phyloP scores from a whole-genome alignment of 1,140 invertebrate genomes.

The Onthophagus taurus region DNA sequence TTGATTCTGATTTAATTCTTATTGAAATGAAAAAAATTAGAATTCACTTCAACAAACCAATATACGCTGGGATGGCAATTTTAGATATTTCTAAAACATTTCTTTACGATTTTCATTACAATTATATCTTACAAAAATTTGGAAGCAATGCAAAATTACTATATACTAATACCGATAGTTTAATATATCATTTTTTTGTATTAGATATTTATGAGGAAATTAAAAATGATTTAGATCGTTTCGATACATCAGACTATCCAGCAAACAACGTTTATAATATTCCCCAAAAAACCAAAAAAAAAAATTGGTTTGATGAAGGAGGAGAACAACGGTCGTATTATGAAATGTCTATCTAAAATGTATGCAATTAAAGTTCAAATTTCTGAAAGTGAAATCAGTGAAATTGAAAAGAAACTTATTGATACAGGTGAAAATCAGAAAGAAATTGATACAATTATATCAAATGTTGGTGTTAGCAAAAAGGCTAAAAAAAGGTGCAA shows the following conservation, averaged over 20 bases:
- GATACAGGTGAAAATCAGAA: background rate
- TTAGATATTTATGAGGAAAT: constrained; percentile 22
- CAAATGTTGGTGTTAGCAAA: background rate
- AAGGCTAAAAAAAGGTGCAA: too few relatives aligned
- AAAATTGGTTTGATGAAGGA: constrained; percentile 43
- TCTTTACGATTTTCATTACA: constrained; percentile 18
- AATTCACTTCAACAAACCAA: constrained; percentile 20
- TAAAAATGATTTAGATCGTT: constrained; percentile 17
- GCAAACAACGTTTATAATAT: constrained; percentile 27
- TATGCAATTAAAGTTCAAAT: constrained; percentile 29
- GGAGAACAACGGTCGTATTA: constrained; percentile 36
- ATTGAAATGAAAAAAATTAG: constrained; percentile 21
- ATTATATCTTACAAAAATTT: constrained; percentile 20
- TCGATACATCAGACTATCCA: constrained; percentile 31
- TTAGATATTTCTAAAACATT: constrained; percentile 18
- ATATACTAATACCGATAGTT: constrained; percentile 30
- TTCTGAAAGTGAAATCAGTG: background rate
- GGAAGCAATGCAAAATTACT: constrained; percentile 19
- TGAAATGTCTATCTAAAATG: constrained; percentile 39
- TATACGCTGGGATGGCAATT: constrained; percentile 16
- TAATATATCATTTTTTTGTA: constrained; percentile 23
- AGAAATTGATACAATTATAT: background rate
- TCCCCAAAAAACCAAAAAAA: constrained; percentile 38
- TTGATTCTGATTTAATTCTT: constrained; percentile 18
- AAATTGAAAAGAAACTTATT: constrained; percentile 1